These are phyloP conservation scores for Microcebus lehilahytsara DNA, from an alignment of 2,113 vertebrate genomes.

Conservation along the genomic window DNA sequence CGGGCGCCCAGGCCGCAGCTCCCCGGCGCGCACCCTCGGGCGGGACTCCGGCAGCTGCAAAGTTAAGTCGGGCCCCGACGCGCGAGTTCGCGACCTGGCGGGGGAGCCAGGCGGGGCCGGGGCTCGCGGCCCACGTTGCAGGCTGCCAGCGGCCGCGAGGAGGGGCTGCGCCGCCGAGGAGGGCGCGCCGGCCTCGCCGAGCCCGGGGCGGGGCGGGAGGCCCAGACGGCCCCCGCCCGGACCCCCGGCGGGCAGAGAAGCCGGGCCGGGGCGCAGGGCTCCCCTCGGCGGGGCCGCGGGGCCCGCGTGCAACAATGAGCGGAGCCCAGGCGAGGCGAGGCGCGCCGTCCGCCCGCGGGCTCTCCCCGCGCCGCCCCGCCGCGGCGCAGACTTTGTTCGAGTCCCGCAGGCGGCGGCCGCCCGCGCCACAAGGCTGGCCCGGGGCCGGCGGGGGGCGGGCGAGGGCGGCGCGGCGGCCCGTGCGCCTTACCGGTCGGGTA, in stretches of 20 bases:
- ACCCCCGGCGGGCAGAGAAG: neutral
- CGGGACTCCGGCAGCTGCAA: slow-evolving; percentile 60
- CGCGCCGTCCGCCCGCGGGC: slow-evolving; percentile 12
- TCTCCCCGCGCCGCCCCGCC: neutral
- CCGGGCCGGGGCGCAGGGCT: neutral
- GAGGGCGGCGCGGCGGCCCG: neutral
- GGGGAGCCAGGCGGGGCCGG: neutral
- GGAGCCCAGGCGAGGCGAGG: neutral
- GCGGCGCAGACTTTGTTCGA: slow-evolving; percentile 39
- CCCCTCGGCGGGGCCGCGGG: neutral
- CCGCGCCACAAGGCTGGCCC: neutral
- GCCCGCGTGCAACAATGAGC: slow-evolving; percentile 49
- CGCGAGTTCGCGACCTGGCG: slow-evolving; percentile 68
- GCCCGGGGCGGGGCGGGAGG: neutral
- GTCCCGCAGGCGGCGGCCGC: neutral
- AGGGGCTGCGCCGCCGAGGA: neutral
- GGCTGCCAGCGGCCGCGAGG: neutral
- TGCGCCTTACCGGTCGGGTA: slow-evolving; percentile 91
- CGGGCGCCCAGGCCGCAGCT: neutral
- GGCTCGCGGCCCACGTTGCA: slow-evolving; percentile 17
- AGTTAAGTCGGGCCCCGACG: slow-evolving; percentile 66
- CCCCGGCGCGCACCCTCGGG: slow-evolving; percentile 30
- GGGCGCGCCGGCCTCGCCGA: neutral
- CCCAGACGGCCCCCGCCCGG: neutral
- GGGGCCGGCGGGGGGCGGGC: neutral